These are phyloP conservation scores for Apis mellifera DNA, from an alignment of 1,140 invertebrate genomes.

Conservation along the genomic window DNA sequence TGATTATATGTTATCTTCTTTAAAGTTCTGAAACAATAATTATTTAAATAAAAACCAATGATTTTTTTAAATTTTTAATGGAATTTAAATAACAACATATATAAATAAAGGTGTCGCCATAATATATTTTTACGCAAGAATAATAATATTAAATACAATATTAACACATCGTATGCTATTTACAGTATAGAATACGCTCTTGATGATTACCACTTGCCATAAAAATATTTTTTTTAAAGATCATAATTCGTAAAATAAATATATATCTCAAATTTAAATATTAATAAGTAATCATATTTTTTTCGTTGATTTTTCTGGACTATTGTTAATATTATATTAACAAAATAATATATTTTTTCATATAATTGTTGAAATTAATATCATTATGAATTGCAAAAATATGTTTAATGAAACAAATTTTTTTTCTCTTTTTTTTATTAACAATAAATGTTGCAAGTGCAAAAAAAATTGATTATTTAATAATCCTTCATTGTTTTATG, in stretches of 20 bases:
- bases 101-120: conserved; percentile 66
- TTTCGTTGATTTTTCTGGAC: background rate
- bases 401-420: background rate
- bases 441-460: conserved; percentile 1
- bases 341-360: background rate
- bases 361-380: background rate
- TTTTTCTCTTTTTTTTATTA: background rate
- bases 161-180: conserved; percentile 65
- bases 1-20: background rate
- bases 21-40: background rate
- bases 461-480: conserved; percentile 7
- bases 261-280: background rate
- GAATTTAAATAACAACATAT: conserved; percentile 67
- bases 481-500: background rate
- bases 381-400: background rate
- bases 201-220: conserved; percentile 9
- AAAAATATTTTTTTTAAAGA: background rate
- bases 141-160: conserved; percentile 70
- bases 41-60: background rate
- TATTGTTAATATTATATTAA: conserved; percentile 2
- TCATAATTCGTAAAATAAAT: conserved; percentile 23
- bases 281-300: conserved; percentile 8
- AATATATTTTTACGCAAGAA: conserved; percentile 54
- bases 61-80: conserved; percentile 66
- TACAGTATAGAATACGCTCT: conserved; percentile 54